These are phyloP conservation scores for Lymantria monacha DNA, from an alignment of 2,888 invertebrate genomes.

Conservation along the genomic window DNA sequence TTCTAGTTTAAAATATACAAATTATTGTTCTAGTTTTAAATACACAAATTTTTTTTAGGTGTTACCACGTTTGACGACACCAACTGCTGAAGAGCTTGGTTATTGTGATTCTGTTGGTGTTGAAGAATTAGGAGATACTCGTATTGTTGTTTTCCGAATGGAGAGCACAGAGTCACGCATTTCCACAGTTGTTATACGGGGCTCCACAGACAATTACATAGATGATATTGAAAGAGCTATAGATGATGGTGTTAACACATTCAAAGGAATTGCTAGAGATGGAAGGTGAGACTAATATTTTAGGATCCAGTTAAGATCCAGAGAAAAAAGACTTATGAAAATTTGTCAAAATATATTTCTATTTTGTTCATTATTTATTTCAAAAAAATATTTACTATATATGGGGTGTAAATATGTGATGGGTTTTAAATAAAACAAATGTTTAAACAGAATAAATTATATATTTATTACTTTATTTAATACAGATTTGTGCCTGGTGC, in stretches of 20 bases:
- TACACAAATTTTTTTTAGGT: conserved; percentile 52
- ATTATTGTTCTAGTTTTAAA: not conserved
- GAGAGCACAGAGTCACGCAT: conserved; percentile 92
- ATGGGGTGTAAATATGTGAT: too few relatives aligned
- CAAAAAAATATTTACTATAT: too few relatives aligned
- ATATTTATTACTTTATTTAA: not conserved
- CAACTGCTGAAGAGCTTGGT: conserved; percentile 94
- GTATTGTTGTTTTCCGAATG: conserved; percentile 96
- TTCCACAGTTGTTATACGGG: conserved; percentile 96
- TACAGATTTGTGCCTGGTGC: conserved; percentile 92
- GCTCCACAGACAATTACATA: conserved; percentile 98
- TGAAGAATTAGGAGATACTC: conserved; percentile 97
- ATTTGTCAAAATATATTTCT: too few relatives aligned
- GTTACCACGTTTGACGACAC: conserved; percentile 86
- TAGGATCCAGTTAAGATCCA: too few relatives aligned
- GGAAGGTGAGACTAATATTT: conserved; percentile 70
- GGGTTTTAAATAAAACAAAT: too few relatives aligned
- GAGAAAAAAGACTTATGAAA: too few relatives aligned
- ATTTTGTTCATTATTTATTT: too few relatives aligned
- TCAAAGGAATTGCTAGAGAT: conserved; percentile 93
- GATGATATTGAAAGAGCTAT: conserved; percentile 99
- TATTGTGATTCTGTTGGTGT: conserved; percentile 93
- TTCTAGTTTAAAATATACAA: not conserved
- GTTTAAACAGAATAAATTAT: too few relatives aligned
- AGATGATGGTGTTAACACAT: conserved; percentile 99